Evolutionary conservation across 1,140 invertebrate genomes (phyloP).

Genomic region (Penaeus japonicus): DNA sequence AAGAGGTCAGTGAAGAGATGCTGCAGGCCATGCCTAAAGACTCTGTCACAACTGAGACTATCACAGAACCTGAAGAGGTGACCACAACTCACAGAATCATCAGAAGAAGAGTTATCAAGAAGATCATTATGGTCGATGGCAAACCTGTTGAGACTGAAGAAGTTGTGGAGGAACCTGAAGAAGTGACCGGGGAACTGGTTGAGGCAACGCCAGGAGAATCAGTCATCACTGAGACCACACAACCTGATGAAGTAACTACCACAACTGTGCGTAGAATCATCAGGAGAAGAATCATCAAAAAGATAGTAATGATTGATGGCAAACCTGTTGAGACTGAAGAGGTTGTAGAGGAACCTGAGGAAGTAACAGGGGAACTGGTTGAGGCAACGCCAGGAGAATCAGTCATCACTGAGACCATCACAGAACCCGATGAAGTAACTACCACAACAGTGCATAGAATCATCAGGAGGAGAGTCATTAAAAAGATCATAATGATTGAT

Average conservation of each 20-base stretch:
- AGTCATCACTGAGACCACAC: neutral
- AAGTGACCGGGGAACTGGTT: neutral
- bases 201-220: neutral
- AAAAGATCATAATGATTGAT: neutral
- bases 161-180: neutral
- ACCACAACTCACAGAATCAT: neutral
- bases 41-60: neutral
- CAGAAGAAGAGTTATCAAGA: conserved; percentile 11
- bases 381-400: conserved; percentile 1
- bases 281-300: neutral
- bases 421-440: conserved; percentile 29
- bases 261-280: neutral
- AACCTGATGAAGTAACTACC: neutral
- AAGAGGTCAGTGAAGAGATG: neutral
- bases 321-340: conserved; percentile 1
- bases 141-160: conserved; percentile 16
- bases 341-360: neutral
- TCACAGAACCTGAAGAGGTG: neutral
- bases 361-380: conserved; percentile 41
- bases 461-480: conserved; percentile 21
- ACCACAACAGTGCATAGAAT: conserved; percentile 33
- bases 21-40: neutral
- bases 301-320: neutral
- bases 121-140: conserved; percentile 20
- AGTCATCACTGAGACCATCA: conserved; percentile 17